These are phyloP conservation scores for Atlantisia rogersi DNA, from an alignment of 2,113 vertebrate species.

Conservation along the genomic window DNA sequence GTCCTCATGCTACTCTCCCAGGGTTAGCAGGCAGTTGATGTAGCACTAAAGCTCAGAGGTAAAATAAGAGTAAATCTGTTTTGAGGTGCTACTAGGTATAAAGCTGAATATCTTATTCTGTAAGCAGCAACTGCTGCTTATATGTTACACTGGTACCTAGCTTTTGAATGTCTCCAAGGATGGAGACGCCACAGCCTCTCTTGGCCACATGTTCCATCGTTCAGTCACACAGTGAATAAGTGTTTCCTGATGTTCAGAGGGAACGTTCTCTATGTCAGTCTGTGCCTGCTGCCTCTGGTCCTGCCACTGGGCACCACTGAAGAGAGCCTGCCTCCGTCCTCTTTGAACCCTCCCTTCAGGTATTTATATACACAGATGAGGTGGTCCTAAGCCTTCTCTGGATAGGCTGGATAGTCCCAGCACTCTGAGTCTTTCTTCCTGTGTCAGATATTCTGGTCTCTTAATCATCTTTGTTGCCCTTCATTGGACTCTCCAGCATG, in stretches of 20 bases:
- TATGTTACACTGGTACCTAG: rapidly evolving
- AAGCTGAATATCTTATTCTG: neutral
- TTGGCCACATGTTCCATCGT: neutral
- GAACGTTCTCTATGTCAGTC: neutral
- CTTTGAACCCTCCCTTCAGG: neutral
- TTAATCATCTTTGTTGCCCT: neutral
- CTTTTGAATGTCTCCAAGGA: neutral
- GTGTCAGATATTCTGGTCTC: neutral
- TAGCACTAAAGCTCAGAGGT: neutral
- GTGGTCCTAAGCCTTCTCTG: neutral
- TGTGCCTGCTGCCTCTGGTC: neutral
- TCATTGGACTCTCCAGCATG: neutral
- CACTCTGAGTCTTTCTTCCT: neutral
- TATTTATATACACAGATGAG: neutral
- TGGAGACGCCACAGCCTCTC: neutral
- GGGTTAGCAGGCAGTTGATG: neutral
- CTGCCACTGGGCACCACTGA: neutral
- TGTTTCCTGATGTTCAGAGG: neutral
- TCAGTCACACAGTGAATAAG: neutral
- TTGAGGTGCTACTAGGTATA: neutral
- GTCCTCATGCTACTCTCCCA: neutral
- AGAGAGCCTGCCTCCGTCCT: neutral
- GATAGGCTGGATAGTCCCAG: neutral
- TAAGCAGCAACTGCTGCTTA: neutral
- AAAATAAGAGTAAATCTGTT: neutral